Percentiles rank a stretch among this genome's conserved stretches.
Conservation (phyloP, 2,888 invertebrate species). For the Drosophila peninsularis region DNA sequence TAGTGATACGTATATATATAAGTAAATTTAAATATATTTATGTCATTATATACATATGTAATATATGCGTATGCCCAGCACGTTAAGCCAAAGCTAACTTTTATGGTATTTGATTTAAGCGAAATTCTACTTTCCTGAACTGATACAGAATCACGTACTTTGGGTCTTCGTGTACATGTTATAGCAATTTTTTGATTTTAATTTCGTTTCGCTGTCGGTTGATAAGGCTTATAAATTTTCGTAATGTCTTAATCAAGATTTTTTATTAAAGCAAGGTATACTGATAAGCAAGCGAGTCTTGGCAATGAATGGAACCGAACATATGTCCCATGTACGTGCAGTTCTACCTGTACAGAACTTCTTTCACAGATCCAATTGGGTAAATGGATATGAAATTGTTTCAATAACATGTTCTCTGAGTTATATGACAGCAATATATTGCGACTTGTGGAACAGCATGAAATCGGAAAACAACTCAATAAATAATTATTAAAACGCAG, state of each 20-base stretch:
- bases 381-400: neutral
- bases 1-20: neutral
- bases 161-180: conserved; percentile 12
- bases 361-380: conserved; percentile 1
- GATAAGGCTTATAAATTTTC: conserved; percentile 38
- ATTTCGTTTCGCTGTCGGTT: conserved; percentile 19
- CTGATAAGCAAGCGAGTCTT: conserved; percentile 11
- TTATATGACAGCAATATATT: neutral
- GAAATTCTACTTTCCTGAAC: conserved; percentile 13
- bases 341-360: conserved; percentile 1
- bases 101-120: neutral
- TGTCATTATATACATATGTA: neutral
- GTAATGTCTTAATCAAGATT: conserved; percentile 24
- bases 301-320: conserved; percentile 11
- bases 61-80: conserved; percentile 11
- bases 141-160: conserved; percentile 47
- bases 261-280: conserved; percentile 2
- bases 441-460: neutral
- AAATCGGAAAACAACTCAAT: neutral
- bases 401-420: neutral
- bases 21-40: neutral
- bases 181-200: conserved; percentile 16
- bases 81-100: neutral
- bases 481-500: conserved; percentile 17
- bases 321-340: conserved; percentile 3